Evolutionary conservation across 37 sponge, comb jelly and placozoan genomes (phyloP).

Genomic region (Haliclona indistincta): DNA sequence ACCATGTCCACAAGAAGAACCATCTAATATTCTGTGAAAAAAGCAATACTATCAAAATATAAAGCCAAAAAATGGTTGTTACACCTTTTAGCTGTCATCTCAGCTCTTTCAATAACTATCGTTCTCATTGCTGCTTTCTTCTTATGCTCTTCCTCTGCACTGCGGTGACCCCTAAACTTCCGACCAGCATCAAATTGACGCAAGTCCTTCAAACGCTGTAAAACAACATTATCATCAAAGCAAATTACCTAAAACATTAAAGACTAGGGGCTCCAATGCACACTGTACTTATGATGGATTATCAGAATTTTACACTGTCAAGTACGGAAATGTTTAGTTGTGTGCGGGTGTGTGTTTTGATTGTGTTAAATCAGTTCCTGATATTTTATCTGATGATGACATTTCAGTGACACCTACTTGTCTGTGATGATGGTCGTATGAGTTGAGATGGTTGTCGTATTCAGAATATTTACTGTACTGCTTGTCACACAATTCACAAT

Average conservation of each 20-base stretch:
- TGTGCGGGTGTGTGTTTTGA: no score
- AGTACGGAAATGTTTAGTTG: no score
- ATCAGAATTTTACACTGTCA: no score
- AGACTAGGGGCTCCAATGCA: no score
- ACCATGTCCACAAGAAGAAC: no score
- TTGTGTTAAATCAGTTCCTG: no score
- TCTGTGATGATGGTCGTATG: slow-evolving; percentile 88
- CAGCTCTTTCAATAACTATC: slow-evolving; percentile 64
- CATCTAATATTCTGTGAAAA: neutral
- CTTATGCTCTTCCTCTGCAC: slow-evolving; percentile 39
- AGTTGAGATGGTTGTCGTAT: slow-evolving; percentile 93
- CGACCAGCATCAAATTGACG: slow-evolving; percentile 63
- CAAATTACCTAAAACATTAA: neutral
- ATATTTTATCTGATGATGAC: no score
- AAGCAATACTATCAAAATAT: neutral
- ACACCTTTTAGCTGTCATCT: slow-evolving; percentile 42
- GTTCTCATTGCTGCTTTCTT: slow-evolving; percentile 36
- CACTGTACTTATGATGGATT: no score
- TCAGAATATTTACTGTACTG: slow-evolving; percentile 90
- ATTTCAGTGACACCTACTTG: no score
- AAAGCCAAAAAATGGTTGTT: no score
- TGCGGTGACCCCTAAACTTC: slow-evolving; percentile 60
- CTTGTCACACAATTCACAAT: slow-evolving; percentile 87
- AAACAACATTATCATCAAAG: neutral
- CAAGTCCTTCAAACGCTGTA: slow-evolving; percentile 70